Evolutionary conservation across 1,140 invertebrate species (phyloP), one percentile per base, ranked within the genome.

Genomic region (Dermatophagoides farinae): DNA sequence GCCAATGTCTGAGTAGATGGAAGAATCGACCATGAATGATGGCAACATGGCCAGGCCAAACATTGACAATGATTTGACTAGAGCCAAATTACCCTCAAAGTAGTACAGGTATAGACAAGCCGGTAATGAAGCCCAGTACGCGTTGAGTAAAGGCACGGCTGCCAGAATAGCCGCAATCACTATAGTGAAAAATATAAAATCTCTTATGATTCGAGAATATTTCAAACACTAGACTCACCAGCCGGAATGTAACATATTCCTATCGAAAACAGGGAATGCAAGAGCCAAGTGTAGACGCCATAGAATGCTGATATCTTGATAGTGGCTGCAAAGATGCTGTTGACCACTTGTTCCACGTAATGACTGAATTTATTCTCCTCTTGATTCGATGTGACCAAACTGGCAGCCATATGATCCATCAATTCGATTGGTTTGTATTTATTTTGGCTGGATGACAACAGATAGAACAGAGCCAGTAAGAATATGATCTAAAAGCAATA

Each of bases 231-330:
- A 60, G 25, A 46, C 11, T 40, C 53, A 51, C 69, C 70, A 73
- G 90, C 85, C 1, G 92, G 92, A 62, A 97, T 78, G 71, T 95
- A 96, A 20, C 96, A 85, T 63, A 97, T 86, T 39, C 50, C 18
- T 0, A 93, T 84, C 65, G 86, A 84, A 71, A 97, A 97, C 1
- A 97, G 71, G 64, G 88, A 91, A 69, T 97, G 92, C 51, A 92
- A 86, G 38, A 97, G 80, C 88, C 92, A 97, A 0, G 93, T 97
- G 80, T 92, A 98, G 60, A 97, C 74, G 0, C 91, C 92, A 71
- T 97, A 97, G 74, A 98, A 98, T 0, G 85, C 77, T 5, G 89
- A 86, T 79, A 97, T 89, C 75, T 97, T 98, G 62, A 96, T 85
- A 0, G 90, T 93, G 0, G 91, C 90, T 47, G 85, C 80, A 69